These are phyloP conservation scores for Rhinatrema bivittatum DNA, from an alignment of 2,797 vertebrate genomes.

Conservation along the genomic window DNA sequence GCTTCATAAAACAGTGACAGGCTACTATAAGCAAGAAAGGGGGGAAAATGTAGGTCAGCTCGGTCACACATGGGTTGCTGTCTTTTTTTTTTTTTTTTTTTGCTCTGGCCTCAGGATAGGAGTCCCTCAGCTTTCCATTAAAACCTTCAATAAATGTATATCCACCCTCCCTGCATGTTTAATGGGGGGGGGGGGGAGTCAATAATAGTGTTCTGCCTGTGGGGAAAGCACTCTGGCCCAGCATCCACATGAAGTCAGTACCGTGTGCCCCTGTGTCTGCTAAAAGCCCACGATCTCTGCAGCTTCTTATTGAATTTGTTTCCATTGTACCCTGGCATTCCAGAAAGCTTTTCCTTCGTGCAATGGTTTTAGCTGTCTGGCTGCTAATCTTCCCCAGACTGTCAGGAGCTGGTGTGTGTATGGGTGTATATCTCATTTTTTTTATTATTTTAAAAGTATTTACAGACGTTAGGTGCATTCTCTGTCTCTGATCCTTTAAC, in stretches of 20 bases:
- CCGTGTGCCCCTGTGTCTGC: constrained; percentile 40
- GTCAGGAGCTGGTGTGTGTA: too few relatives aligned
- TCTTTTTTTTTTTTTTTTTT: too few relatives aligned
- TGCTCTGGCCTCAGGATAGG: constrained; percentile 77
- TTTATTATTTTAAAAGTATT: too few relatives aligned
- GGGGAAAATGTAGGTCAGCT: constrained; percentile 89
- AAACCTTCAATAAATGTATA: constrained; percentile 74
- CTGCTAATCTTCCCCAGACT: constrained; percentile 15
- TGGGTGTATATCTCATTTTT: too few relatives aligned
- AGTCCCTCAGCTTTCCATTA: constrained; percentile 81
- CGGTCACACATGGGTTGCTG: constrained; percentile 79
- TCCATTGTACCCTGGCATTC: constrained; percentile 34
- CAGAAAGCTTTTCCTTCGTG: constrained; percentile 41
- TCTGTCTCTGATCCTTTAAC: too few relatives aligned
- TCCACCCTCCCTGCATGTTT: constrained; percentile 66
- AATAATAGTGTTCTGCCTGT: constrained; percentile 72
- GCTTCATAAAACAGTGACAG: constrained; percentile 59
- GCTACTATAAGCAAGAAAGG: constrained; percentile 63
- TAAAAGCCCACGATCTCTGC: constrained; percentile 52
- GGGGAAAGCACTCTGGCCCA: constrained; percentile 51
- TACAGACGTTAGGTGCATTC: too few relatives aligned
- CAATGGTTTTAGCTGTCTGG: constrained; percentile 33
- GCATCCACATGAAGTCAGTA: constrained; percentile 50
- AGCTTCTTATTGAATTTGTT: constrained; percentile 48
- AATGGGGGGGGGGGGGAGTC: constrained; percentile 67